Conservation (phyloP, 2,113 vertebrate genomes). For the Cacatua alba region DNA sequence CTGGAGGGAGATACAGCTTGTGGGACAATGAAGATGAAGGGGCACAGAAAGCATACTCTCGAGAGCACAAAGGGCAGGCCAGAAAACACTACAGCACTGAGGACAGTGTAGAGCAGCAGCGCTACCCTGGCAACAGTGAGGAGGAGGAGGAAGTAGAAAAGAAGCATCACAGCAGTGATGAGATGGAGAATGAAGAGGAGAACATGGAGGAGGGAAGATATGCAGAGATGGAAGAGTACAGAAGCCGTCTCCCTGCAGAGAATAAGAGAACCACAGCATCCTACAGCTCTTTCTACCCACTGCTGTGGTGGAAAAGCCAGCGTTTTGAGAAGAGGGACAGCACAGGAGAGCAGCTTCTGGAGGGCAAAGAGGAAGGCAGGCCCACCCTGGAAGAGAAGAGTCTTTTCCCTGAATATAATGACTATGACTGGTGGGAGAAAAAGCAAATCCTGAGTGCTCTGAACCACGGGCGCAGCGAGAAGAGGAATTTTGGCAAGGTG, state of each 20-base stretch:
- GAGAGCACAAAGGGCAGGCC: conserved; percentile 29
- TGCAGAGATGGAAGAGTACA: conserved; percentile 16
- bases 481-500: not conserved
- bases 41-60: not conserved
- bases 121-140: not conserved
- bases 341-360: conserved; percentile 32
- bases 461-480: conserved; percentile 55
- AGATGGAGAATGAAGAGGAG: conserved; percentile 14
- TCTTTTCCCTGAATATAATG: conserved; percentile 72
- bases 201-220: conserved; percentile 42
- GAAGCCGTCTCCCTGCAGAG: not conserved
- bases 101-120: conserved; percentile 43
- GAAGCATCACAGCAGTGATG: conserved; percentile 51
- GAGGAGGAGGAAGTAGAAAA: conserved; percentile 1
- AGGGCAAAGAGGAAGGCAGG: conserved; percentile 60
- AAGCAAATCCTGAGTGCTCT: conserved; percentile 67
- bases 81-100: conserved; percentile 31
- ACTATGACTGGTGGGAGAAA: conserved; percentile 79
- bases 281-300: conserved; percentile 77
- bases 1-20: not conserved
- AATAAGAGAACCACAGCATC: conserved; percentile 74
- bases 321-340: conserved; percentile 64
- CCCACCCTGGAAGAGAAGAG: conserved; percentile 43
- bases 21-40: conserved; percentile 31
- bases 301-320: conserved; percentile 80